These are phyloP conservation scores for Tragopan temminckii DNA, from an alignment of 2,797 vertebrate species.

Conservation along the genomic window DNA sequence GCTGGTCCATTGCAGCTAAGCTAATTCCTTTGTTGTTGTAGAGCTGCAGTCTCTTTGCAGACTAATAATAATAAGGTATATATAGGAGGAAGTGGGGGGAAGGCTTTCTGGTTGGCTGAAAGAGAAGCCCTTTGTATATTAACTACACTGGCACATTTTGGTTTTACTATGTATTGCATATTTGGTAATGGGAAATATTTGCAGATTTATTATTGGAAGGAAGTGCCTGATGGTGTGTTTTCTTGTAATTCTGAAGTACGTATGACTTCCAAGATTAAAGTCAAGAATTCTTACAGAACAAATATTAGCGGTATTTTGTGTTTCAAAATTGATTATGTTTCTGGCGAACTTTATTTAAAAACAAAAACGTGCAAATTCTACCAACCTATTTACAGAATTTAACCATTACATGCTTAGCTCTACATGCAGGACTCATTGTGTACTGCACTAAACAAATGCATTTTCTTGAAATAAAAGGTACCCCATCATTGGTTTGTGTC, in stretches of 20 bases:
- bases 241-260: not conserved
- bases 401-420: not conserved
- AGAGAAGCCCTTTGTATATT: not conserved
- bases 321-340: not conserved
- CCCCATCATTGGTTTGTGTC: not conserved
- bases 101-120: not conserved
- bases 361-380: not conserved
- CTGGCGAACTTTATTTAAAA: not conserved
- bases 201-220: not conserved
- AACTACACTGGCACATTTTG: not conserved
- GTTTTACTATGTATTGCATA: not conserved
- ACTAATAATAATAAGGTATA: slow-evolving; percentile 21
- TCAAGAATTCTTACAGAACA: not conserved
- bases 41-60: slow-evolving; percentile 1
- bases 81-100: not conserved
- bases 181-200: not conserved
- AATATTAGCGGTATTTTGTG: not conserved
- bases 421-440: not conserved
- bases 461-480: not conserved
- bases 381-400: not conserved
- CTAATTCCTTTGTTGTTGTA: slow-evolving; percentile 55
- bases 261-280: slow-evolving; percentile 13
- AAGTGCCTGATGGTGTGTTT: not conserved
- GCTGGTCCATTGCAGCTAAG: slow-evolving; percentile 49
- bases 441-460: not conserved